Conservation (phyloP, 2,797 vertebrate species). For the Octomys mimax region DNA sequence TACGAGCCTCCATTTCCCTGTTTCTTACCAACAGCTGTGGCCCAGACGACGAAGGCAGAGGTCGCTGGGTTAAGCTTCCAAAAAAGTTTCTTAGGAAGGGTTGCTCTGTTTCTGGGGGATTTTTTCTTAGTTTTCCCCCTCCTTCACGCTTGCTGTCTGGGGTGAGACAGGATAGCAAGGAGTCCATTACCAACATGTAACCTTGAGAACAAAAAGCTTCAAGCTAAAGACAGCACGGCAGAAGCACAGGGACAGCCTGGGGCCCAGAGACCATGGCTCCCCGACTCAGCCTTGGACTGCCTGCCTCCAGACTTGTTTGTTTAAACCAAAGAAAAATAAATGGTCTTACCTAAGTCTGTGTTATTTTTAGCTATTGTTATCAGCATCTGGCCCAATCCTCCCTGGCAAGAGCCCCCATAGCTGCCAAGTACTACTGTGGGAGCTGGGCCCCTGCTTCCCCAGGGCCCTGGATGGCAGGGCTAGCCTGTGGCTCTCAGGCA, state of each 20-base stretch:
- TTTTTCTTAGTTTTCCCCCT: neutral
- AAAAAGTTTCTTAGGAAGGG: neutral
- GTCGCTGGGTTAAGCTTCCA: neutral
- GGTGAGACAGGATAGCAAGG: neutral
- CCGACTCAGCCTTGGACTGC: neutral
- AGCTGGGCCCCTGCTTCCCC: neutral
- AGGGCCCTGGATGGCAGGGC: no score
- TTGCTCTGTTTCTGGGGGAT: neutral
- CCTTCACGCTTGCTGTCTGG: neutral
- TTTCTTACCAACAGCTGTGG: neutral
- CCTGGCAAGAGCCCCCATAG: neutral
- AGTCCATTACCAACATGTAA: neutral
- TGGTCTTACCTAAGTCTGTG: neutral
- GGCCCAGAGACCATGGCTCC: neutral
- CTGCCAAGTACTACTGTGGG: neutral
- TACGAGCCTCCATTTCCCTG: neutral
- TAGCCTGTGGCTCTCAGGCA: neutral
- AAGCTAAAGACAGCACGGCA: neutral
- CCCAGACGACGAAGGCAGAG: neutral
- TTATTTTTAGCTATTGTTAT: constrained; percentile 58
- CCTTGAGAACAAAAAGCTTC: constrained; percentile 1
- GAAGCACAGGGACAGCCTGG: neutral
- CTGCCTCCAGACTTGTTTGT: constrained; percentile 34
- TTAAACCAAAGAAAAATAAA: constrained; percentile 62
- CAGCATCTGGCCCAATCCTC: neutral